Percentiles rank a stretch among this genome's conserved stretches.
phyloP scores from a whole-genome alignment of 2,113 vertebrate genomes.

The Leuciscus idus region DNA sequence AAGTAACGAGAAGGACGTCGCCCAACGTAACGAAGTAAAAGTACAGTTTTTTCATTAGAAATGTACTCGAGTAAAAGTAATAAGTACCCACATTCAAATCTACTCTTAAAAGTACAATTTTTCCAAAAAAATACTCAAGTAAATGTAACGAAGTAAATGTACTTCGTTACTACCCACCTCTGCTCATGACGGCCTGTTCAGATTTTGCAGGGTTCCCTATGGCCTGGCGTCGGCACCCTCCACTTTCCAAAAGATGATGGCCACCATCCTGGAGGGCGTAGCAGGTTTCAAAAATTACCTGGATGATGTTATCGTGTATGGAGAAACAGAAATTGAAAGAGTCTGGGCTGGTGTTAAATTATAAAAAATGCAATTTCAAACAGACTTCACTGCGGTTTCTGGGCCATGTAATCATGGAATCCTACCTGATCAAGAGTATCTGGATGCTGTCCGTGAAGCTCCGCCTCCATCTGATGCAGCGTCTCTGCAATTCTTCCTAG shows the following conservation, averaged over 20 bases:
- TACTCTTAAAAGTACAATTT: too few relatives aligned
- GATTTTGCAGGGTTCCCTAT: not conserved
- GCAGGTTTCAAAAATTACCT: not conserved
- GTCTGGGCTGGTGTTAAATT: not conserved
- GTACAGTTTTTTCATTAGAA: too few relatives aligned
- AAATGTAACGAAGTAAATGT: too few relatives aligned
- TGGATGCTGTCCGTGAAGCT: not conserved
- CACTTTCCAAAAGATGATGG: not conserved
- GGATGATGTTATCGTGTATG: not conserved
- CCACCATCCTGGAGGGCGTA: not conserved
- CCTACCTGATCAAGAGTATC: not conserved
- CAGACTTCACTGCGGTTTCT: not conserved
- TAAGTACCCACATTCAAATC: too few relatives aligned
- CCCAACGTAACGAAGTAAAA: too few relatives aligned
- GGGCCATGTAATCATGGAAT: not conserved
- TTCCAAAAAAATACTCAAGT: too few relatives aligned
- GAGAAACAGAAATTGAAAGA: not conserved
- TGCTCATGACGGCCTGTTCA: not conserved
- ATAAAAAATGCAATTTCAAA: not conserved
- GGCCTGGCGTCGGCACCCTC: not conserved
- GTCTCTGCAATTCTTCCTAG: not conserved
- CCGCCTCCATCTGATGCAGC: not conserved
- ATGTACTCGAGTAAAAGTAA: too few relatives aligned
- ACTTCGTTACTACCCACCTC: too few relatives aligned
- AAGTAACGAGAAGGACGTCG: too few relatives aligned